Base-by-base conservation (phyloP, 2,113 vertebrate species). In the Neomonachus schauinslandi region DNA sequence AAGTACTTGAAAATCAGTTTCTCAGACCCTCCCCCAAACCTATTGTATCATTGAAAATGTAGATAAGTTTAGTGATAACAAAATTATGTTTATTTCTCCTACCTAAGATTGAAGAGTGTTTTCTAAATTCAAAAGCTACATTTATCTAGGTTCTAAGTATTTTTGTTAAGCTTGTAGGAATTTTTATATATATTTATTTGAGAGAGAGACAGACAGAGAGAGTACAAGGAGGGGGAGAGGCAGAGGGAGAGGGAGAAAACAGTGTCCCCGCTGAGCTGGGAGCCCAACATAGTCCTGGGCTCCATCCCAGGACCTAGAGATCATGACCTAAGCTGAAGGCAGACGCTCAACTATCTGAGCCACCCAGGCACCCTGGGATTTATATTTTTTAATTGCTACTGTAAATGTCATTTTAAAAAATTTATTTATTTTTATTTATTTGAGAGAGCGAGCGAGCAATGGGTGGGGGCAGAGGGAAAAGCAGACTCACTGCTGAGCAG, bases 1-100 rank as follows among this genome's bases (percentile, higher is more conserved):
- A 91, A 87, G 19, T 51, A 83, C 39, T 76, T 94, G 31, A 81
- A 95, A 91, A 59, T 65, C 24, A 86, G 31, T 96, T 71, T 94
- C n/a, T 91, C 16, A 71, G 15, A 22, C 24, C 15, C 5, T 57
- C 14, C 9, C 31, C 59, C 24, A 36, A 81, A 57, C 13, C 63
- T 72, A 18, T 74, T 91, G 42, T 57, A 57, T 82, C 74, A 36
- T n/a, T 94, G 51, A 88, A 97, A 69, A 76, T 33, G 57, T 46
- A 82, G 36, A 31, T 74, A 79, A 69, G 14, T 87, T 94, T 88
- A 76, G 15, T 96, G 74, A 81, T 36, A 87, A 74, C 28, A 72
- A 91, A 91, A 91, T 96, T 82, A 46, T 57, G 24, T 94, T 80
- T 71, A 71, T 90, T 91, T 85, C 22, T 49, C 7, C 69, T 83